Evolutionary conservation across 2,888 invertebrate species (phyloP), one percentile per base, ranked within the genome.

Genomic region (Leucophora obtusa): DNA sequence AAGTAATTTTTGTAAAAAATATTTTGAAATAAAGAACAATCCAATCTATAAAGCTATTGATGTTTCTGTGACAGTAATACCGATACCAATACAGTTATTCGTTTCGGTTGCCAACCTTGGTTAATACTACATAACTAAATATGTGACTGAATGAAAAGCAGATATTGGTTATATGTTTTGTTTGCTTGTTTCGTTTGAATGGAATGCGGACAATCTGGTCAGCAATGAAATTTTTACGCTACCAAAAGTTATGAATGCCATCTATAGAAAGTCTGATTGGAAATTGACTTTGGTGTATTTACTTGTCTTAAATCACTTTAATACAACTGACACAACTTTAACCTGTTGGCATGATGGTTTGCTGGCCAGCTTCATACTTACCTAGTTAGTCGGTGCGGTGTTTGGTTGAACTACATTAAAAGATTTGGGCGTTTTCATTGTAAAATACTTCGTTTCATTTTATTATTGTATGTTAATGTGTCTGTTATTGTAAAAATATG

Each of bases 151-250:
- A 35, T 18, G 47, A 78, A 51, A 54, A 47, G 21, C 2, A 21
- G 21, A 21, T 21, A 21, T 21, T 63, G 62, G 63, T 59, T 79
- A 35, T 75, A 51, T 63, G 10, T 63, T 63, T 66, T 59, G 15
- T 47, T 66, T 69, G 59, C 83, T 84, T 84, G 83, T 84, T 85
- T 84, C 85, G 86, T 85, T 87, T 84, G 85, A 86, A 85, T 84
- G 88, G 87, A 87, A 87, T 87, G 87, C 87, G 88, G 87, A 87
- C 86, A 88, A 88, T 87, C 87, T 86, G 86, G 87, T 87, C 86
- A 84, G 84, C 84, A 85, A 86, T 87, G 86, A 86, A 86, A 87
- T 87, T 86, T 87, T 84, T 83, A 83, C 84, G 84, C 84, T 85
- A 83, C 82, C 84, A 83, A 82, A 84, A 84, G 84, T 83, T 83